Base-by-base conservation (phyloP, 2,888 invertebrate genomes). In the Polylopha cassiicola region DNA sequence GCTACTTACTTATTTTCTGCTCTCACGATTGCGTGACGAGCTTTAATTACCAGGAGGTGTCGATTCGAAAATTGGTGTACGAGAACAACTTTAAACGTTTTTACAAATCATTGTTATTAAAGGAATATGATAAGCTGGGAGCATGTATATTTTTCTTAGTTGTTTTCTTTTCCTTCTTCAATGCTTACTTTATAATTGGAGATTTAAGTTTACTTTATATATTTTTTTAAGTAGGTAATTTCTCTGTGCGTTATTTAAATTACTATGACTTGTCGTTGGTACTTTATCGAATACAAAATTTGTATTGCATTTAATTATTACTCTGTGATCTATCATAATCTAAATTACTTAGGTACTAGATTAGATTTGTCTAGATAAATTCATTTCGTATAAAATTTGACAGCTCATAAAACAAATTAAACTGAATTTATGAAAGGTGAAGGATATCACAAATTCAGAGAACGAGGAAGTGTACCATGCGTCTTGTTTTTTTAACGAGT, bases 11-110 rank as follows among this genome's bases (percentile, higher is more conserved):
- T 68, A 70, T 74, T 73, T 73, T 74, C 65, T 66, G 68, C 61
- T 70, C 60, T 61, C 48, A 55, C 59, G 71, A 71, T 81, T 73
- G 81, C 82, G 80, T 84, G 84, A 77, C 75, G 67, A 56, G 60
- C 66, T 61, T 74, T 81, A 82, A 82, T 84, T 84, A 78, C 67
- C 58, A 53, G 48, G 59, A 81, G 80, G 82, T 84, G 84, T 82
- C 78, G 79, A 82, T 78, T 71, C 72, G 77, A 77, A 78, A 81
- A 84, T 73, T 70, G 59, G 62, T 68, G 57, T 63, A 65, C 67
- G 63, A 63, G 65, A 66, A 66, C 61, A 56, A 69, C 63, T 70
- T 66, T 64, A 62, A 69, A 65, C 20, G 63, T 65, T 71, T 66
- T 60, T 58, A 66, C 67, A 74, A 75, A 79, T 76, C 65, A 80